Percentiles rank a stretch among this genome's conserved stretches.
phyloP scores from a whole-genome alignment of 2,113 vertebrate species.

The Tychaedon coryphoeus region DNA sequence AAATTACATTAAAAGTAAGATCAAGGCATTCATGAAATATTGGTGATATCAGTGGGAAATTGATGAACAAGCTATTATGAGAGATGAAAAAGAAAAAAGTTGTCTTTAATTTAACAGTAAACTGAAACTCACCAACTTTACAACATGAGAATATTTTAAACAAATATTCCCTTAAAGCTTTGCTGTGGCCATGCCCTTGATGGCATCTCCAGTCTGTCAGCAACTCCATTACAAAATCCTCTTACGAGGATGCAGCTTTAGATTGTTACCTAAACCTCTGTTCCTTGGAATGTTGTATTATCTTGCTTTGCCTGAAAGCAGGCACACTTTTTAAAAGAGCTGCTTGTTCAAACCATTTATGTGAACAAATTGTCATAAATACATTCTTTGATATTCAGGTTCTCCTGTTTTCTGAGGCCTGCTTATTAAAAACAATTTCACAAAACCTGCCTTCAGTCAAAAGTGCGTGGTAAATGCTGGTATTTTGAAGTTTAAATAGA shows the following conservation, averaged over 20 bases:
- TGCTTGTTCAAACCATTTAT: not conserved
- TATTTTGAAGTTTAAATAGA: not conserved
- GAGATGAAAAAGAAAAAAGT: not conserved
- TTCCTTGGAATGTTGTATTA: not conserved
- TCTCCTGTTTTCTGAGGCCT: not conserved
- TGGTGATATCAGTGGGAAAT: constrained; percentile 6
- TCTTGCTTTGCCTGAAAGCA: not conserved
- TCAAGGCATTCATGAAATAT: not conserved
- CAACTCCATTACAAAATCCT: not conserved
- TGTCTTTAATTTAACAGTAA: not conserved
- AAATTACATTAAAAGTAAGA: constrained; percentile 41
- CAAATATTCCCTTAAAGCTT: not conserved
- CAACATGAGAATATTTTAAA: not conserved
- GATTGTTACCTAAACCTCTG: not conserved
- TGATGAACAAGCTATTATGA: not conserved
- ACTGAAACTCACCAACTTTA: not conserved
- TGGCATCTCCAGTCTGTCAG: not conserved
- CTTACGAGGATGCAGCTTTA: not conserved
- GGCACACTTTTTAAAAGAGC: not conserved
- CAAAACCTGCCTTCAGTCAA: not conserved
- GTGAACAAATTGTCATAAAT: not conserved
- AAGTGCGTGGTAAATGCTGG: not conserved
- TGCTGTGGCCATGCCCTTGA: not conserved
- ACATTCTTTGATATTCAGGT: not conserved
- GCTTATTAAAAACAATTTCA: not conserved